phyloP scores from a whole-genome alignment of 1,140 invertebrate species.

The Trichonephila clavata region DNA sequence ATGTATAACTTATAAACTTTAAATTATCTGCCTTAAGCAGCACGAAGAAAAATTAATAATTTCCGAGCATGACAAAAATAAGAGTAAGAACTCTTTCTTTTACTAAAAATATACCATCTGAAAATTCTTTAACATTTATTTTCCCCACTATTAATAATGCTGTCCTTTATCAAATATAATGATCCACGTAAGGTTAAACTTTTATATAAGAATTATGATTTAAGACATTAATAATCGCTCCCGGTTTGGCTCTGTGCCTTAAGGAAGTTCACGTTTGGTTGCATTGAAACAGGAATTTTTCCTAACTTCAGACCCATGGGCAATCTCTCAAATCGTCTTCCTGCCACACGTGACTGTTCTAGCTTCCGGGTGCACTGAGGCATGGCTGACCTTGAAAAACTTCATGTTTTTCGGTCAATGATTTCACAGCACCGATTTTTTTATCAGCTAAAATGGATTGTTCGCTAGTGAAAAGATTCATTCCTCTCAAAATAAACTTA shows the following conservation, averaged over 20 bases:
- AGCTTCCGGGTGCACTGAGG: conserved; percentile 48
- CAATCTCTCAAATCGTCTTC: neutral
- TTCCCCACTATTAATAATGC: neutral
- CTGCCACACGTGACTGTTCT: conserved; percentile 29
- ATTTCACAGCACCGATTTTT: conserved; percentile 29
- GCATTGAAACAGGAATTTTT: conserved; percentile 41
- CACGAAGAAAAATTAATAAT: too few species aligned
- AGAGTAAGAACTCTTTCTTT: too few species aligned
- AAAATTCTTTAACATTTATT: too few species aligned
- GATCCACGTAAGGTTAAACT: neutral
- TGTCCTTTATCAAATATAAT: neutral
- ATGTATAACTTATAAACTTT: too few species aligned
- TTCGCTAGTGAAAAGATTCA: neutral
- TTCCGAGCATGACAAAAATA: too few species aligned
- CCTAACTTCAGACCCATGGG: neutral
- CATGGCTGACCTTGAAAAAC: conserved; percentile 58
- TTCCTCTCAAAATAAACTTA: neutral
- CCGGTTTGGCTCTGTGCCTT: conserved; percentile 58
- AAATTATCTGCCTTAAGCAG: too few species aligned
- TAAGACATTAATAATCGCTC: conserved; percentile 27
- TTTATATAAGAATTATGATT: neutral
- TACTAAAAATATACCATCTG: too few species aligned
- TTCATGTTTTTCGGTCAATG: conserved; percentile 53
- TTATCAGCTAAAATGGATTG: conserved; percentile 11
- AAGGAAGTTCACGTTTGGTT: conserved; percentile 42